Percentiles rank a stretch among this genome's conserved stretches.
Conservation (phyloP, 2,888 invertebrate genomes). For the Alviniconcha strummeri region DNA sequence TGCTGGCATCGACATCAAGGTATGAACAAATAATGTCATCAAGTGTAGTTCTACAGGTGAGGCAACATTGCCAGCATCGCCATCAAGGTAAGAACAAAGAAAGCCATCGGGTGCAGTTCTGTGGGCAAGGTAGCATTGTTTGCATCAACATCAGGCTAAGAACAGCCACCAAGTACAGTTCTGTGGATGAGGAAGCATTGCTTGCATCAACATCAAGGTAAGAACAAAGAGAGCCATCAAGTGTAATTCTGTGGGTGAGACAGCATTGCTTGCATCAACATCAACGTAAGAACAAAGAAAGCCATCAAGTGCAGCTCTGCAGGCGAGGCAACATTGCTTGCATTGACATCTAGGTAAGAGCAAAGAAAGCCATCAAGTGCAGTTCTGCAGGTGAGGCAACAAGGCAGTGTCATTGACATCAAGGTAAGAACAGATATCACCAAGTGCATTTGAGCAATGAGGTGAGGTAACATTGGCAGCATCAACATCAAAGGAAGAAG, state of each 20-base stretch:
- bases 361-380: neutral
- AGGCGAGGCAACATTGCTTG: conserved; percentile 98
- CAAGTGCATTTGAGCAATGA: conserved; percentile 92
- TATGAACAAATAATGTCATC: conserved; percentile 96
- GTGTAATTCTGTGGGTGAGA: conserved; percentile 93
- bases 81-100: conserved; percentile 96
- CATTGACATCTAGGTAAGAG: conserved; percentile 89
- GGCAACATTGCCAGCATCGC: conserved; percentile 99
- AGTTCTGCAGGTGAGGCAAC: too few relatives aligned
- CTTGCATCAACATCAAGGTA: conserved; percentile 96
- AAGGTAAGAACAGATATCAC: conserved; percentile 96
- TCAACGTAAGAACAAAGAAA: conserved; percentile 95
- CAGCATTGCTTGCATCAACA: conserved; percentile 97
- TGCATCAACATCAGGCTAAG: conserved; percentile 96
- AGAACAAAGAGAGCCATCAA: conserved; percentile 97
- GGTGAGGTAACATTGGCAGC: conserved; percentile 97
- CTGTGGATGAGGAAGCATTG: conserved; percentile 97
- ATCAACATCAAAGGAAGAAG: conserved; percentile 94
- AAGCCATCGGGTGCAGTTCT: conserved; percentile 90
- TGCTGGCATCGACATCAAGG: conserved; percentile 97
- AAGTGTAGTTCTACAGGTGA: conserved; percentile 91
- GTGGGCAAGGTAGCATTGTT: conserved; percentile 97
- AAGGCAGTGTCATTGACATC: too few relatives aligned
- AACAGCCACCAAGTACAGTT: conserved; percentile 93
- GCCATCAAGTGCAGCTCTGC: conserved; percentile 92